These are phyloP conservation scores for Apodemia zela DNA, from an alignment of 2,888 invertebrate species.

Conservation along the genomic window DNA sequence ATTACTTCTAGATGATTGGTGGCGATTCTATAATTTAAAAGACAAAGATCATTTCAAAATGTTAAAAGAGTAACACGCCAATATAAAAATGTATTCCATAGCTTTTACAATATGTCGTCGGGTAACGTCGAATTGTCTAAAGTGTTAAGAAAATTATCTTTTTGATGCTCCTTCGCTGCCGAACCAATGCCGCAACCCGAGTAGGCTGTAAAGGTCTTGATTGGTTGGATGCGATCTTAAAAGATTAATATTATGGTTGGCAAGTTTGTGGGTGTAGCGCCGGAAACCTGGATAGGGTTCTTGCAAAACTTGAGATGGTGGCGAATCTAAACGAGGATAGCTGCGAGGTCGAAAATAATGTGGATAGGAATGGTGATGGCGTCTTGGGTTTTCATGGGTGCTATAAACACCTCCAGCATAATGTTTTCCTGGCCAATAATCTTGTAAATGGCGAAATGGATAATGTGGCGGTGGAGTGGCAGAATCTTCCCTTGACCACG, in stretches of 20 bases:
- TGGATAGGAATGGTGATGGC: slow-evolving; percentile 70
- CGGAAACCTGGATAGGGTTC: slow-evolving; percentile 52
- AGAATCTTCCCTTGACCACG: slow-evolving; percentile 62
- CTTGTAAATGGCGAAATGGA: slow-evolving; percentile 69
- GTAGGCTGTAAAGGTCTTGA: slow-evolving; percentile 68
- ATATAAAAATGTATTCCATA: slow-evolving; percentile 46
- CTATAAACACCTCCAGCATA: slow-evolving; percentile 65
- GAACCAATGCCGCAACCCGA: slow-evolving; percentile 73
- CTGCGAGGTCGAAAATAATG: slow-evolving; percentile 57
- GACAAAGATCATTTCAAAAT: slow-evolving; percentile 26
- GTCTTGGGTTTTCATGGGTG: slow-evolving; percentile 63
- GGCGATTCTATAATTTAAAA: slow-evolving; percentile 19
- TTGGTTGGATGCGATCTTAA: slow-evolving; percentile 51
- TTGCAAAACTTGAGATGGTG: slow-evolving; percentile 44
- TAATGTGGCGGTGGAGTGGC: slow-evolving; percentile 63
- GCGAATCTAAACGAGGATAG: slow-evolving; percentile 41
- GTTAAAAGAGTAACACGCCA: slow-evolving; percentile 20
- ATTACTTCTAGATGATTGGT: slow-evolving; percentile 26
- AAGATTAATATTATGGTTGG: slow-evolving; percentile 50
- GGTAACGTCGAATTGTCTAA: slow-evolving; percentile 76
- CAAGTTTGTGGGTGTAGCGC: slow-evolving; percentile 51
- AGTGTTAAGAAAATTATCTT: slow-evolving; percentile 57
- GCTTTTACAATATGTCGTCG: slow-evolving; percentile 76
- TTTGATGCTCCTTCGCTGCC: slow-evolving; percentile 70
- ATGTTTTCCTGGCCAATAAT: slow-evolving; percentile 67